These are phyloP conservation scores for Portevinia maculata DNA, from an alignment of 2,888 invertebrate genomes.

Conservation along the genomic window DNA sequence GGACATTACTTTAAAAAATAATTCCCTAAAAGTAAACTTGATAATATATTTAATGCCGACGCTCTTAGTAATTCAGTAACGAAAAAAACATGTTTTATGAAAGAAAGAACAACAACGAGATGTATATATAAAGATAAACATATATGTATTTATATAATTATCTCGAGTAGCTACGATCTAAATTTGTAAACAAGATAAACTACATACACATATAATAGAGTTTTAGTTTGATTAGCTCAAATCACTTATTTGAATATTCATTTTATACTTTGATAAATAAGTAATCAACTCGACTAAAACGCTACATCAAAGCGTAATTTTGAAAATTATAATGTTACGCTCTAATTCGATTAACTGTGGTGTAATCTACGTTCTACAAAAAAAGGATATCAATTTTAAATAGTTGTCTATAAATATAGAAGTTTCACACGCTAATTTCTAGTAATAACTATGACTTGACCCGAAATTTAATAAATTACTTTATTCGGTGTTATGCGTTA, in stretches of 20 bases:
- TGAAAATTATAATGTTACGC: constrained; percentile 14
- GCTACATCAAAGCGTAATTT: constrained; percentile 18
- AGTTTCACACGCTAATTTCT: constrained; percentile 2
- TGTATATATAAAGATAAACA: not conserved
- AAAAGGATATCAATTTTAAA: constrained; percentile 2
- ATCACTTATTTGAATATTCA: constrained; percentile 2
- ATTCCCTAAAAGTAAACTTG: constrained; percentile 7
- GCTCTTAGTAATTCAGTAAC: constrained; percentile 1
- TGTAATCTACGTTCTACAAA: constrained; percentile 17
- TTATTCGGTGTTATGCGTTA: constrained; percentile 2
- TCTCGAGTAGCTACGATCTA: constrained; percentile 30
- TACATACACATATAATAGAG: constrained; percentile 29
- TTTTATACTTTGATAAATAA: constrained; percentile 4
- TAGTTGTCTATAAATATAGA: constrained; percentile 7
- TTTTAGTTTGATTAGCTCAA: not conserved
- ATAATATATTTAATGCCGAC: constrained; percentile 2
- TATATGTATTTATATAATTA: not conserved
- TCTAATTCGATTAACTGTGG: constrained; percentile 1
- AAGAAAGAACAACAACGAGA: not conserved
- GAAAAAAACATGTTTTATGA: not conserved
- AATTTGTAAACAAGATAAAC: constrained; percentile 15
- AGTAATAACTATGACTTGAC: constrained; percentile 1
- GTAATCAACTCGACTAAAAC: constrained; percentile 14
- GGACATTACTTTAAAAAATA: constrained; percentile 62
- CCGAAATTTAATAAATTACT: constrained; percentile 1